A percentile compares a stretch with the other conserved stretches of the same genome.
phyloP scores from a whole-genome alignment of 1,140 invertebrate species.

The Drosophila fuyamai region DNA sequence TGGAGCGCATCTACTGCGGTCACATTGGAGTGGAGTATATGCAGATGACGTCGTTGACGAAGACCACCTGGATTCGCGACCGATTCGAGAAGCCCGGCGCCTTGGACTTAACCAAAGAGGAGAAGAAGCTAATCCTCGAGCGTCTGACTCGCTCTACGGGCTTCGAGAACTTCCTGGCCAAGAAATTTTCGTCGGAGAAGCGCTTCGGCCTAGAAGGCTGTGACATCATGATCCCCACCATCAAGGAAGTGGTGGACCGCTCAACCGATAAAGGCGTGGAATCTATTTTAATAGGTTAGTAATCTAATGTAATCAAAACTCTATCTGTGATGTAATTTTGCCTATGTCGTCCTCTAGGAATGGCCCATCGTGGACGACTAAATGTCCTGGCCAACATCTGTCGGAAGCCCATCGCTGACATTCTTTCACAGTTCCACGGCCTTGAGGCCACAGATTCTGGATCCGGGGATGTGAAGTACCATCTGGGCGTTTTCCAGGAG shows the following conservation, averaged over 20 bases:
- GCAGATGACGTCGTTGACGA: constrained; percentile 92
- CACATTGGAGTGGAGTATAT: constrained; percentile 94
- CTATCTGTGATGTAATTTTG: background rate
- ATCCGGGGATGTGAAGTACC: constrained; percentile 98
- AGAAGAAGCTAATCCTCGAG: constrained; percentile 62
- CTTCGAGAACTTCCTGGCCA: constrained; percentile 94
- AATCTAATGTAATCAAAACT: background rate
- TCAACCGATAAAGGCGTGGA: constrained; percentile 92
- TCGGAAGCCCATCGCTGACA: constrained; percentile 92
- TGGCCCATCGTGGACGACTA: constrained; percentile 96
- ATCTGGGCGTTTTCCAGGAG: constrained; percentile 94
- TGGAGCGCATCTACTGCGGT: constrained; percentile 90
- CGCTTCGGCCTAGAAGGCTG: constrained; percentile 96
- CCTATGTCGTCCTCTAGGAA: constrained; percentile 88
- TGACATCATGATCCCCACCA: constrained; percentile 94
- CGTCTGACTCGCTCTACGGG: constrained; percentile 60
- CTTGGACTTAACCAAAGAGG: constrained; percentile 28
- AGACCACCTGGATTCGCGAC: constrained; percentile 92
- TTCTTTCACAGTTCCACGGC: constrained; percentile 94
- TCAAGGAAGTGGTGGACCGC: constrained; percentile 95
- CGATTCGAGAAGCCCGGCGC: constrained; percentile 90
- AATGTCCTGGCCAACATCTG: constrained; percentile 97
- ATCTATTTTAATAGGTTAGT: constrained; percentile 84
- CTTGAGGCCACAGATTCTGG: constrained; percentile 90
- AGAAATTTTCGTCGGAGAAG: constrained; percentile 96